Evolutionary conservation across 2,888 invertebrate genomes (phyloP).

Genomic region (Andrena bucephala): DNA sequence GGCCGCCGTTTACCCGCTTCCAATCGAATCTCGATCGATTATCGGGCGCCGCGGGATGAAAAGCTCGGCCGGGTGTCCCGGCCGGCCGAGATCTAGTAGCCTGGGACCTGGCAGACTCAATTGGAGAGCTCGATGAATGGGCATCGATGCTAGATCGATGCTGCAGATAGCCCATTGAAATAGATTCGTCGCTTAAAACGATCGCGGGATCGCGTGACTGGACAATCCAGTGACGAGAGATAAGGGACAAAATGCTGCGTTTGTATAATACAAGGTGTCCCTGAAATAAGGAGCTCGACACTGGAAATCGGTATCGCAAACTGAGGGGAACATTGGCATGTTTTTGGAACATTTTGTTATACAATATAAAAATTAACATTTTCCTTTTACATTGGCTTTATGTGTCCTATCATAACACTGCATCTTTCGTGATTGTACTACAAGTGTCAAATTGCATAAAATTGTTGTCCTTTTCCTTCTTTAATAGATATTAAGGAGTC

Average conservation of each 20-base stretch:
- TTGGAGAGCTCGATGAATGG: slow-evolving; percentile 14
- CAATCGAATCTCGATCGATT: slow-evolving; percentile 56
- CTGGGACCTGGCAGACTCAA: slow-evolving; percentile 22
- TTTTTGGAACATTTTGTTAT: too few species aligned
- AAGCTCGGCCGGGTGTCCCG: slow-evolving; percentile 14
- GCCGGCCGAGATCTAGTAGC: slow-evolving; percentile 21
- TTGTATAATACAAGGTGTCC: slow-evolving; percentile 2
- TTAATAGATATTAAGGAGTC: too few species aligned
- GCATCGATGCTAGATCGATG: background rate
- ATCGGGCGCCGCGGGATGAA: slow-evolving; percentile 38
- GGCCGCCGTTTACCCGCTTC: slow-evolving; percentile 14
- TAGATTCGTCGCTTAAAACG: background rate
- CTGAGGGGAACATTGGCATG: too few species aligned
- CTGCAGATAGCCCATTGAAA: slow-evolving; percentile 5
- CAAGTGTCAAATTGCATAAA: too few species aligned
- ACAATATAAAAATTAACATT: too few species aligned
- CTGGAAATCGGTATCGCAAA: too few species aligned
- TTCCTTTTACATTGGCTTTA: too few species aligned
- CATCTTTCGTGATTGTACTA: too few species aligned
- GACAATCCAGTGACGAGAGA: background rate
- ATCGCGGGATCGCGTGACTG: background rate
- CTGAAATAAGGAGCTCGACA: background rate
- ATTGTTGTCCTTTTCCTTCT: too few species aligned
- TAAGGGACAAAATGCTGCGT: background rate
- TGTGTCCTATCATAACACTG: too few species aligned